phyloP scores from a whole-genome alignment of 2,113 vertebrate species.

The Hydrolagus affinis region DNA sequence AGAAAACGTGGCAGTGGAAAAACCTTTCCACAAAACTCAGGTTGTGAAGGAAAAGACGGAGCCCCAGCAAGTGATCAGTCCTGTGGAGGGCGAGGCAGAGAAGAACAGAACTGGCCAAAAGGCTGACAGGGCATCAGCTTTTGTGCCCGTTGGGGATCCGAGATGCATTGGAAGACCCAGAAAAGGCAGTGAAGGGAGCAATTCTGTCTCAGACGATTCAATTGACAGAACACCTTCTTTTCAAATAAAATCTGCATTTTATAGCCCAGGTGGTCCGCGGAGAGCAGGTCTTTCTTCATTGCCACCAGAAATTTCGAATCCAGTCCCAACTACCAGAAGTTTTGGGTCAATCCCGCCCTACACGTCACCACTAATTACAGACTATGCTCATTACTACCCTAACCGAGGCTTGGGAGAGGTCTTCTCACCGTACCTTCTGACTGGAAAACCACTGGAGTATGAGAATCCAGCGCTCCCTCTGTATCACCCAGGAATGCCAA shows the following conservation, averaged over 20 bases:
- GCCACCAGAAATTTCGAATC: constrained; percentile 56
- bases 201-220: constrained; percentile 37
- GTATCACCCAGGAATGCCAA: constrained; percentile 53
- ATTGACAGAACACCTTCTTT: constrained; percentile 48
- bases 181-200: constrained; percentile 36
- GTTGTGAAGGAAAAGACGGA: constrained; percentile 49
- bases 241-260: constrained; percentile 60
- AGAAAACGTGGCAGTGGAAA: constrained; percentile 50
- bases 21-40: constrained; percentile 34
- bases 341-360: constrained; percentile 58
- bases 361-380: constrained; percentile 57
- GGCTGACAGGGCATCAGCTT: constrained; percentile 63
- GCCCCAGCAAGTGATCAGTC: constrained; percentile 24
- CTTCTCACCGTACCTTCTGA: constrained; percentile 65
- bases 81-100: constrained; percentile 36
- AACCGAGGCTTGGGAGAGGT: constrained; percentile 63
- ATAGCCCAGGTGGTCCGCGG: constrained; percentile 61
- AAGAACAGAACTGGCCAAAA: constrained; percentile 48
- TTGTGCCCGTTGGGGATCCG: constrained; percentile 63
- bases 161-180: constrained; percentile 46
- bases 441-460: constrained; percentile 50
- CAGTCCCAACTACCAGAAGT: constrained; percentile 51
- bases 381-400: constrained; percentile 66
- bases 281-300: constrained; percentile 54
- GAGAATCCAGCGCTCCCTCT: constrained; percentile 52